phyloP scores from a whole-genome alignment of 2,888 invertebrate genomes.

The Melanostoma mellinum region DNA sequence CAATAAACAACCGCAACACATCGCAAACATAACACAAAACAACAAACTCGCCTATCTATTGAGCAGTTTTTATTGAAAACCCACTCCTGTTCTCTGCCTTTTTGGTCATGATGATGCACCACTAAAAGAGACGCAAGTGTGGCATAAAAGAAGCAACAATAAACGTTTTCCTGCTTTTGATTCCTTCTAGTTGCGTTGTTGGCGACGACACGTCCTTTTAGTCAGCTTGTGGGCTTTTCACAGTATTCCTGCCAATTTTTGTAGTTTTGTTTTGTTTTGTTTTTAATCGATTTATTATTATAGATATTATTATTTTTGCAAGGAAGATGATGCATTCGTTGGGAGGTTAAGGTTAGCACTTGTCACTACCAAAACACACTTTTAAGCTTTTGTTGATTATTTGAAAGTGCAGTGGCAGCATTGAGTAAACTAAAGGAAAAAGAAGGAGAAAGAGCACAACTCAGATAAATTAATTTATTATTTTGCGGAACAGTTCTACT shows the following conservation, averaged over 20 bases:
- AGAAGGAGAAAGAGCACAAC: background rate
- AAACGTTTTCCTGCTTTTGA: conserved; percentile 11
- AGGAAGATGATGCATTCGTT: conserved; percentile 12
- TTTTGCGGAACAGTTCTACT: conserved; percentile 34
- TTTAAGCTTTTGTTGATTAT: conserved; percentile 12
- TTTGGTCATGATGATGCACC: conserved; percentile 16
- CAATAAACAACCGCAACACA: conserved; percentile 44
- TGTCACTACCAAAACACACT: conserved; percentile 13
- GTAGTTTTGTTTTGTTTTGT: conserved; percentile 5
- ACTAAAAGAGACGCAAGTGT: conserved; percentile 1
- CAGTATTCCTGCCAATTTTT: conserved; percentile 39
- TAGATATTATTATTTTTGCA: too few relatives aligned
- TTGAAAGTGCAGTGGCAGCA: background rate
- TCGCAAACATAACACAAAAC: background rate
- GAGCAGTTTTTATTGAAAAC: conserved; percentile 17
- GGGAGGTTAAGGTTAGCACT: conserved; percentile 35
- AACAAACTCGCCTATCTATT: background rate
- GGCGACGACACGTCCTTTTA: conserved; percentile 16
- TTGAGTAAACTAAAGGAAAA: background rate
- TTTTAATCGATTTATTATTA: conserved; percentile 27
- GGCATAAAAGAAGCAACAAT: conserved; percentile 16
- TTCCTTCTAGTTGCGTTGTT: conserved; percentile 26
- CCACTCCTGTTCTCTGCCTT: background rate
- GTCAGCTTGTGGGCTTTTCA: conserved; percentile 8
- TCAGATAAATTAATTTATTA: conserved; percentile 56